Evolutionary conservation across 2,888 invertebrate genomes (phyloP), one percentile per base, ranked within the genome.

Genomic region (Gastracanthus pulcherrimus): DNA sequence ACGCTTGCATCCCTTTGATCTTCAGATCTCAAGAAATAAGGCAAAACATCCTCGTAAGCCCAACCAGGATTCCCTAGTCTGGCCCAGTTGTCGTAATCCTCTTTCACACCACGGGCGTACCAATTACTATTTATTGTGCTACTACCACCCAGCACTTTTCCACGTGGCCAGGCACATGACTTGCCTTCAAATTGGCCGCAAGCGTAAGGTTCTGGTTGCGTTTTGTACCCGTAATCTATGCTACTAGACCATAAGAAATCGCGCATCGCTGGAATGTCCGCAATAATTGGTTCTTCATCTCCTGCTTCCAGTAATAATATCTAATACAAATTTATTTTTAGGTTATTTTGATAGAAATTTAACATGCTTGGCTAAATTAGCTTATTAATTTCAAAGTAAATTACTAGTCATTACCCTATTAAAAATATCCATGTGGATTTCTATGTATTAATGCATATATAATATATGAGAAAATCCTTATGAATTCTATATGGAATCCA

Each of bases 231-330:
- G 34, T 51, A 69, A 34, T 70, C 70, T 11, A 70, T 23, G 13
- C 13, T 51, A 11, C 51, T 70, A 19, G n/a, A 5, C 13, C 6
- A 5, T 5, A 45, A 13, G 0, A 67, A n/a, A 2, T 6, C 1
- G 9, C 1, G 2, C 60, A 64, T 34, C 2, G 11, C 38, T 26
- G 67, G 67, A 45, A 67, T 31, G 4, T 67, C 29, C 1, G 67
- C n/a, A 3, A 67, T 45, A 3, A 26, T 41, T 0, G 64, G 45
- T 84, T 87, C 85, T 80, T 66, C 84, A 72, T 76, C 58, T 1
- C 58, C 55, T 23, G 19, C 31, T 48, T 70, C 69, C 69, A 70
- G n/a, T 34, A 70, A 13, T 7, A 66, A 36, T 19, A 66, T 29
- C 66, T 66, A 38, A 48, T 19, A 7, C 0, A 5, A 1, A 19